A percentile compares a stretch with the other conserved stretches of the same genome.
Evolutionary conservation across 2,888 invertebrate species (phyloP).

Genomic region (Troglohyphantes excavatus): DNA sequence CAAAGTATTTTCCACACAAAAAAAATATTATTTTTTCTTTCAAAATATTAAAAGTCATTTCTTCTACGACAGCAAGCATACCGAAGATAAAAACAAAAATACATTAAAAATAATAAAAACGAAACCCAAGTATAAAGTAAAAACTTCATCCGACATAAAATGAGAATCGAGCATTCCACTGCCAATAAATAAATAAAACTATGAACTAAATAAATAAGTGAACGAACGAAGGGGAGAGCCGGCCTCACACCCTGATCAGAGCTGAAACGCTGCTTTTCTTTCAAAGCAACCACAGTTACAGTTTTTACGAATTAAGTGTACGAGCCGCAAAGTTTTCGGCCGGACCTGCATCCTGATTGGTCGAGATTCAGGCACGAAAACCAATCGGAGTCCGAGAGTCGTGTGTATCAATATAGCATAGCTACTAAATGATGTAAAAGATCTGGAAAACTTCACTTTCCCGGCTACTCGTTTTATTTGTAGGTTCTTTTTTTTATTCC

Average conservation of each 20-base stretch:
- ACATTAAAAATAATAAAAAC: conserved; percentile 1
- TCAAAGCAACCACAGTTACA: conserved; percentile 29
- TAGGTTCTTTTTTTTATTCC: conserved; percentile 5
- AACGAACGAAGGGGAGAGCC: conserved; percentile 10
- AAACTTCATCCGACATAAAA: conserved; percentile 49
- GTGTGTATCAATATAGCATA: conserved; percentile 71
- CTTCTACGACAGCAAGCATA: conserved; percentile 9
- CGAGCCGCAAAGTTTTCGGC: conserved; percentile 67
- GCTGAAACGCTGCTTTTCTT: conserved; percentile 52
- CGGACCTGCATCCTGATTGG: conserved; percentile 68
- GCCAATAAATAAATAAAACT: conserved; percentile 64
- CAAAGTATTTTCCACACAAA: neutral
- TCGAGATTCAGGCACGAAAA: conserved; percentile 49
- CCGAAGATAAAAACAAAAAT: conserved; percentile 6
- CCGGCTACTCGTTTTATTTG: conserved; percentile 35
- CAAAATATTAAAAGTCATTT: conserved; percentile 44
- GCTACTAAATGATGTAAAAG: conserved; percentile 78
- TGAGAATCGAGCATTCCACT: conserved; percentile 39
- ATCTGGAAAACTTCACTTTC: conserved; percentile 72
- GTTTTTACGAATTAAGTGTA: conserved; percentile 74
- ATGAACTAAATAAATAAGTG: conserved; percentile 37
- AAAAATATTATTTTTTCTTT: conserved; percentile 12
- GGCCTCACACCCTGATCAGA: conserved; percentile 51
- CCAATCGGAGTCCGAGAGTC: conserved; percentile 57
- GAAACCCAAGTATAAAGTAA: conserved; percentile 21